Percentiles rank a stretch among this genome's conserved stretches.
Conservation (phyloP, 2,888 invertebrate genomes). For the Apotomis turbidana region DNA sequence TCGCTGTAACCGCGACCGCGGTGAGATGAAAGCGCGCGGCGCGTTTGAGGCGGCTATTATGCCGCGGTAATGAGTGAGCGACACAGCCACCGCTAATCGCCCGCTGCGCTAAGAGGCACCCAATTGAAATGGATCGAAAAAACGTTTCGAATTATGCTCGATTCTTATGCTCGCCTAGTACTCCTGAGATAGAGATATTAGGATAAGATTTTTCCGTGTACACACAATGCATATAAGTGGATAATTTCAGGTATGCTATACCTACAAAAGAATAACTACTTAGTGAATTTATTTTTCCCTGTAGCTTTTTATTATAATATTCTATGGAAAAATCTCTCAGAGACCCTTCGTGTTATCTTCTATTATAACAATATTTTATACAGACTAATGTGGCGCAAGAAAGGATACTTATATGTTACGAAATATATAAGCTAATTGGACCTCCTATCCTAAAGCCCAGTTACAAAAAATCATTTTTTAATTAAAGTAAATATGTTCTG, state of each 20-base stretch:
- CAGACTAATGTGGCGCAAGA: too few species aligned
- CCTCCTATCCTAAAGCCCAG: too few species aligned
- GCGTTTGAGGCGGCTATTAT: constrained; percentile 80
- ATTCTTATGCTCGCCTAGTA: constrained; percentile 26
- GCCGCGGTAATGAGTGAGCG: constrained; percentile 79
- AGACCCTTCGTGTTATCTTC: too few species aligned
- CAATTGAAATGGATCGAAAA: constrained; percentile 41
- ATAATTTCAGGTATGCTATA: too few species aligned
- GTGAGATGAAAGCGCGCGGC: constrained; percentile 79
- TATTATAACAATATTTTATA: too few species aligned
- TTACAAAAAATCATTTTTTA: too few species aligned
- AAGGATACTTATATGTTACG: too few species aligned
- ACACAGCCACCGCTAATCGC: constrained; percentile 79
- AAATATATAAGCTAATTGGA: too few species aligned
- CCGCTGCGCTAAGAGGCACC: constrained; percentile 55
- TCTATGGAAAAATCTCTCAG: too few species aligned
- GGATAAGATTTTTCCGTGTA: not conserved
- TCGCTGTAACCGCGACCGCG: constrained; percentile 54
- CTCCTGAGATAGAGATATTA: constrained; percentile 15
- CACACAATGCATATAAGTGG: not conserved
- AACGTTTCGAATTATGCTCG: constrained; percentile 34
- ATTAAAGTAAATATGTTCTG: not conserved
- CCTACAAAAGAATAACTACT: too few species aligned
- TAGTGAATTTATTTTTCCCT: too few species aligned
- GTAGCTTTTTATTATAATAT: too few species aligned